phyloP scores from a whole-genome alignment of 2,113 vertebrate genomes.

The Chlamydotis undulata region DNA sequence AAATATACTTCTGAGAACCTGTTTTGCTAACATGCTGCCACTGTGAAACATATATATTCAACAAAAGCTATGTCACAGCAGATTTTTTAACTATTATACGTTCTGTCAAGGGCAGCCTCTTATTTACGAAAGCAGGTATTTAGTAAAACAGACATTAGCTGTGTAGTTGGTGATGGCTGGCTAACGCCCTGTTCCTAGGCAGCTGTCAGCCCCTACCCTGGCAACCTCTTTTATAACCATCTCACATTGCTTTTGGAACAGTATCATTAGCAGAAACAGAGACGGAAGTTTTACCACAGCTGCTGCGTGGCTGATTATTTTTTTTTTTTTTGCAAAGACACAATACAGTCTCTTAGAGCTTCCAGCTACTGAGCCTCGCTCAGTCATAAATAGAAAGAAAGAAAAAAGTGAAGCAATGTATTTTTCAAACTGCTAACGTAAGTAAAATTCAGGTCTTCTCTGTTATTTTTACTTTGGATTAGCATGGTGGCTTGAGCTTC shows the following conservation, averaged over 20 bases:
- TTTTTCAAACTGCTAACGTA: neutral
- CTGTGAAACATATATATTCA: neutral
- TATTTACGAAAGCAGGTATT: neutral
- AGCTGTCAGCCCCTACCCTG: neutral
- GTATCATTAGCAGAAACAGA: neutral
- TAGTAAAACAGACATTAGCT: neutral
- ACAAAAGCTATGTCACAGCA: neutral
- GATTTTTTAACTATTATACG: neutral
- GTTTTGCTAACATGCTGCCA: neutral
- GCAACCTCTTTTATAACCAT: neutral
- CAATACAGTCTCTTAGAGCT: neutral
- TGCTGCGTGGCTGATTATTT: neutral
- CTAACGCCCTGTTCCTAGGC: neutral
- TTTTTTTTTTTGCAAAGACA: neutral
- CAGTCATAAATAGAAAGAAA: neutral
- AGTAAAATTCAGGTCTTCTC: neutral
- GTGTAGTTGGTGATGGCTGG: neutral
- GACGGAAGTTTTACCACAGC: neutral
- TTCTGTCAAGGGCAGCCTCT: neutral
- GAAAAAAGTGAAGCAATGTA: neutral
- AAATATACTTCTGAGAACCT: conserved; percentile 34
- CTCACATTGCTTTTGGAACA: neutral
- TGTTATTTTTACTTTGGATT: neutral
- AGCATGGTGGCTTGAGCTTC: neutral
- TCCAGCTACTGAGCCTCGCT: neutral